Percentiles rank a stretch among this genome's conserved stretches.
Conservation (phyloP, 1,140 invertebrate species). For the Leptinotarsa lineolata region DNA sequence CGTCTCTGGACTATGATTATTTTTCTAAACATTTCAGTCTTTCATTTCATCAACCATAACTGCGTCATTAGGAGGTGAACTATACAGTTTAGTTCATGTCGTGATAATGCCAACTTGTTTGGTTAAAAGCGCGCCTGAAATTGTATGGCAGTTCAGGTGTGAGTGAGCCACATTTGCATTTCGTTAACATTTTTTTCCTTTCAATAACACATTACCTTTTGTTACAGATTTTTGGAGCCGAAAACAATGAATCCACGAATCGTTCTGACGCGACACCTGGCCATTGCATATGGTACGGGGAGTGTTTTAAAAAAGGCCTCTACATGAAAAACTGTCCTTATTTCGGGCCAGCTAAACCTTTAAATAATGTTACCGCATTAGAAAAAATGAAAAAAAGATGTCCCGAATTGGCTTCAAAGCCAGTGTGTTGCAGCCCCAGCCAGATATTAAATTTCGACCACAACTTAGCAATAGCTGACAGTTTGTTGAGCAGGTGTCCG, state of each 20-base stretch:
- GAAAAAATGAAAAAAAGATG: constrained; percentile 69
- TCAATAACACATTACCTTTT: neutral
- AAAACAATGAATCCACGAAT: constrained; percentile 40
- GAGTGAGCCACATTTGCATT: too few species aligned
- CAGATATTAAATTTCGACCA: constrained; percentile 66
- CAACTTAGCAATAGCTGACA: constrained; percentile 67
- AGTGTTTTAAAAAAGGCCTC: constrained; percentile 60
- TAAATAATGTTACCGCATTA: constrained; percentile 58
- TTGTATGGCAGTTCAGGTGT: too few species aligned
- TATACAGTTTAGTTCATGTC: too few species aligned
- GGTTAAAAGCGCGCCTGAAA: too few species aligned
- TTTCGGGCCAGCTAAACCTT: constrained; percentile 69
- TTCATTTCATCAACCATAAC: too few species aligned
- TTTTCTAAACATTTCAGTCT: too few species aligned
- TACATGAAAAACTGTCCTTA: constrained; percentile 69
- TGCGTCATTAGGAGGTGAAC: too few species aligned
- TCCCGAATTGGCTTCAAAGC: constrained; percentile 63
- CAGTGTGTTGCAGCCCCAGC: constrained; percentile 74
- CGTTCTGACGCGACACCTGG: neutral
- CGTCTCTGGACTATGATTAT: too few species aligned
- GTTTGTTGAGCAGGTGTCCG: constrained; percentile 75
- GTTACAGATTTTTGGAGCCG: constrained; percentile 48
- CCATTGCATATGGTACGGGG: constrained; percentile 79
- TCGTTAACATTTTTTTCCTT: too few species aligned
- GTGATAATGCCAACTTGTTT: too few species aligned